Conservation (phyloP, 2,888 invertebrate genomes). For the Synanthedon andrenaeformis region DNA sequence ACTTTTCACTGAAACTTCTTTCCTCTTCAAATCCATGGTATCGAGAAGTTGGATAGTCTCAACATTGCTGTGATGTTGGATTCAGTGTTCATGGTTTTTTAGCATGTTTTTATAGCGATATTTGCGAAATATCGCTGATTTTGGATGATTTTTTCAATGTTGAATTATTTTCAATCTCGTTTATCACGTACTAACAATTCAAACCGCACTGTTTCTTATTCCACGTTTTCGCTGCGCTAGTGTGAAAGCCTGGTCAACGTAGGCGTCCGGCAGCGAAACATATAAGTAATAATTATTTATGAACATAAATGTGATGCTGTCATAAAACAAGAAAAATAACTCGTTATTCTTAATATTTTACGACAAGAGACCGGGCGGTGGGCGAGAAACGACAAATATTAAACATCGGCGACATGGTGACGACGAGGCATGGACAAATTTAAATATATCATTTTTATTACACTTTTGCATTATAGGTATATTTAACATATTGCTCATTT, state of each 20-base stretch:
- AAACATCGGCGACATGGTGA: conserved; percentile 8
- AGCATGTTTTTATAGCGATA: no score
- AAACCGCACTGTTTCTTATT: no score
- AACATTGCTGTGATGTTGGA: no score
- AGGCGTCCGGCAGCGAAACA: conserved; percentile 11
- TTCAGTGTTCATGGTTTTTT: no score
- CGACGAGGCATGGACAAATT: conserved; percentile 8
- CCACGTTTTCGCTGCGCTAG: background rate
- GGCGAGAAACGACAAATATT: conserved; percentile 17
- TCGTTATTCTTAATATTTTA: conserved; percentile 23
- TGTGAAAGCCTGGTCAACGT: conserved; percentile 2
- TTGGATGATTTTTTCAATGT: no score
- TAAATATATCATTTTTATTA: conserved; percentile 12
- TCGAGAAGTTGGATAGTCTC: no score
- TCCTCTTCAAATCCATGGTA: no score
- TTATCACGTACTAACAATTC: no score
- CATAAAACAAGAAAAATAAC: conserved; percentile 35
- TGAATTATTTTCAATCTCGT: no score
- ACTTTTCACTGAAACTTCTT: no score
- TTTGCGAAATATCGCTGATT: no score
- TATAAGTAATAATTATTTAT: conserved; percentile 29
- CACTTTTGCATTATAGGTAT: conserved; percentile 8
- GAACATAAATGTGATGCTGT: conserved; percentile 26
- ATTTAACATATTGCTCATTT: no score
- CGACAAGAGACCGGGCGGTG: conserved; percentile 13